Percentiles rank a stretch among this genome's conserved stretches.
Conservation (phyloP, 2,888 invertebrate species). For the Synergus japonicus region DNA sequence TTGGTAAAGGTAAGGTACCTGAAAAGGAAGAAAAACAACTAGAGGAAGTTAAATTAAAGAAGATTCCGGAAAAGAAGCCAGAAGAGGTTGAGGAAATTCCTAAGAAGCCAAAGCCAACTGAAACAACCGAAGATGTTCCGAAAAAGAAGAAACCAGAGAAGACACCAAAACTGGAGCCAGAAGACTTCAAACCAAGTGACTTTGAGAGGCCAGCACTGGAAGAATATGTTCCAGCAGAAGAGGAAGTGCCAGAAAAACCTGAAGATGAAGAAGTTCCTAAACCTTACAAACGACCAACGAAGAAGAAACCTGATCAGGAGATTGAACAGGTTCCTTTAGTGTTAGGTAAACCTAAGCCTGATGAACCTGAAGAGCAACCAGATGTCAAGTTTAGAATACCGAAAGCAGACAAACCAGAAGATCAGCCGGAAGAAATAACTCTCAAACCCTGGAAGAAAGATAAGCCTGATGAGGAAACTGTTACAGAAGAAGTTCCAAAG, state of each 20-base stretch:
- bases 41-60: constrained; percentile 74
- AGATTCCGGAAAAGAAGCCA: constrained; percentile 69
- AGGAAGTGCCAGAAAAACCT: constrained; percentile 67
- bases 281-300: constrained; percentile 65
- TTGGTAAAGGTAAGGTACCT: constrained; percentile 72
- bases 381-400: constrained; percentile 76
- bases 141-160: constrained; percentile 65
- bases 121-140: constrained; percentile 63
- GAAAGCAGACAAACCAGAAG: constrained; percentile 67
- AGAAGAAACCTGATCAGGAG: constrained; percentile 72
- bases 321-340: constrained; percentile 71
- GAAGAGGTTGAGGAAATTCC: constrained; percentile 69
- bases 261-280: constrained; percentile 67
- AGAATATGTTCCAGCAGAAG: constrained; percentile 69
- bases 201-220: constrained; percentile 74
- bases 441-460: constrained; percentile 73
- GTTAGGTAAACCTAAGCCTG: constrained; percentile 75
- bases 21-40: constrained; percentile 66
- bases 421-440: constrained; percentile 71
- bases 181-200: constrained; percentile 69
- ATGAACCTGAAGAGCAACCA: constrained; percentile 76
- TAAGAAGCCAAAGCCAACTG: constrained; percentile 63
- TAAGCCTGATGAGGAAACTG: constrained; percentile 65
- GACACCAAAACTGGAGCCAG: constrained; percentile 64
- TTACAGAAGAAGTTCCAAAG: constrained; percentile 31